Percentiles rank a stretch among this genome's conserved stretches.
phyloP scores from a whole-genome alignment of 2,888 invertebrate genomes.

The Gastrophysa polygoni region DNA sequence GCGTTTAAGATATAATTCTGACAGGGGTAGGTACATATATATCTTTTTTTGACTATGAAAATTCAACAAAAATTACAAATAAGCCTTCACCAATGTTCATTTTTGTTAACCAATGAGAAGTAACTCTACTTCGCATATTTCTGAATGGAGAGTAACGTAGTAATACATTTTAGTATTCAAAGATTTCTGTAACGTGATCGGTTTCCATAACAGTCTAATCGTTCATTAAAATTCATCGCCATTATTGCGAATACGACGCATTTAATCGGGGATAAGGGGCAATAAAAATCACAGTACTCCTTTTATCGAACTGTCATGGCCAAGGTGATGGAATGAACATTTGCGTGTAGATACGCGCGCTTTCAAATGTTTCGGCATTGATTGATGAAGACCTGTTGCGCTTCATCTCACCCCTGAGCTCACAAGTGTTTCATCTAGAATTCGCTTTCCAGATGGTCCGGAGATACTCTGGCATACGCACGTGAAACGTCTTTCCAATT shows the following conservation, averaged over 20 bases:
- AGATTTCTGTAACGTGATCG: too few relatives aligned
- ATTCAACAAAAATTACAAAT: too few relatives aligned
- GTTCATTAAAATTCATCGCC: slow-evolving; percentile 6
- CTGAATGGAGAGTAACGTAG: background rate
- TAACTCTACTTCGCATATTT: too few relatives aligned
- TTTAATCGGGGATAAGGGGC: background rate
- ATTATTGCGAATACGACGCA: background rate
- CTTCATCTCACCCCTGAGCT: background rate
- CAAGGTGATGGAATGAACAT: background rate
- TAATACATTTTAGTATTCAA: background rate
- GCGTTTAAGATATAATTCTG: too few relatives aligned
- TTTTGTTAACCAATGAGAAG: too few relatives aligned
- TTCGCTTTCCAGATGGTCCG: background rate
- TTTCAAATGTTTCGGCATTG: background rate
- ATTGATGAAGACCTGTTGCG: background rate
- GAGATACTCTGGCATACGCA: background rate
- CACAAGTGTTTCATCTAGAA: background rate
- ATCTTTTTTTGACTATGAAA: too few relatives aligned
- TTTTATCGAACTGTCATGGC: background rate
- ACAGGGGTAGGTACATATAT: too few relatives aligned
- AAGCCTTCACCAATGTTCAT: too few relatives aligned
- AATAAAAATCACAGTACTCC: background rate
- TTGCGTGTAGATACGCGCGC: background rate
- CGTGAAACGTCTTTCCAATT: background rate
- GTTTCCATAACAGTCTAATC: background rate